Evolutionary conservation across 2,888 invertebrate genomes (phyloP), one percentile per base, ranked within the genome.

Genomic region (Noctua janthina): DNA sequence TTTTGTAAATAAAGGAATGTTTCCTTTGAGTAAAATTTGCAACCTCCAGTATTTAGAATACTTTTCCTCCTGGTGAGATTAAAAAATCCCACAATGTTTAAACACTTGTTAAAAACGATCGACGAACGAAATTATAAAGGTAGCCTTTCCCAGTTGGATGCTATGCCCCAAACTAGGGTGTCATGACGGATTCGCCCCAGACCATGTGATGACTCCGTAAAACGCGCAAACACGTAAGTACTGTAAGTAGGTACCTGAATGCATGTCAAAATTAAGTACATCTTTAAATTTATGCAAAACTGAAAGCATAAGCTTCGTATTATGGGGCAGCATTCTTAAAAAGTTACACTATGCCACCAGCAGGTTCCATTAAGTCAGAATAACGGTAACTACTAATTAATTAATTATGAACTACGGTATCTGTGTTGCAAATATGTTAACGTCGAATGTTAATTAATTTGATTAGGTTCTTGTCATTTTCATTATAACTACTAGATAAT

Each of bases 401-500:
- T 51, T 56, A 39, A 49, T 64, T 43, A 46, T 20, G 43, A 43
- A 67, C n/a, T 43, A 68, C 39, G 20, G 39, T 49, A 35, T 59
- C 35, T 67, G 66, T 29, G 39, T 71, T 75, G 75, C 82, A 82
- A 86, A 68, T 82, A 68, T 62, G 75, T 67, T 51, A 81, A 74
- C 82, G 23, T 68, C 49, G 10, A 74, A 66, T 66, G 23, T 59
- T 69, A 29, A 68, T 46, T 51, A 67, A 39, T 39, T 71, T 20
- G 81, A 71, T 71, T 10, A 62, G 46, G 62, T 74, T 81, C 49
- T 23, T 46, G 23, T 29, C 46, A 29, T 68, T 43, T 49, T 68
- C 46, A 46, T n/a, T n/a, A 1, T 68, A 15, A 2, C n/a, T 29
- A 17, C 6, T 46, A 8, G 20, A 1, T 54, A 29, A 54, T 7